Conservation (phyloP, 2,888 invertebrate genomes). For the Rhagophthalmus giganteus region DNA sequence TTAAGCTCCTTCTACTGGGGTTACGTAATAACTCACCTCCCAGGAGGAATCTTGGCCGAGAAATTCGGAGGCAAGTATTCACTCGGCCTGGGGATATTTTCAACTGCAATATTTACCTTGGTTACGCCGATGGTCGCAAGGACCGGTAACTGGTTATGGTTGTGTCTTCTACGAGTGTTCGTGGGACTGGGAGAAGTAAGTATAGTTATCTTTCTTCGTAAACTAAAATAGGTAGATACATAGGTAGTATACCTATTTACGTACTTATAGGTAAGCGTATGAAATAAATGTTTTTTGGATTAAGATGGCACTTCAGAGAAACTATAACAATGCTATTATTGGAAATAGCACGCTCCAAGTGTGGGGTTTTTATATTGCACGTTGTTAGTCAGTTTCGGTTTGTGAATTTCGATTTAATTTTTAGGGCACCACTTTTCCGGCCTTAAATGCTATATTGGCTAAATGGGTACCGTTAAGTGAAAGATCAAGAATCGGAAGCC, state of each 20-base stretch:
- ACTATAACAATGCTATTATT: too few species aligned
- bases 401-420: too few species aligned
- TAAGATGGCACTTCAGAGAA: too few species aligned
- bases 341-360: too few species aligned
- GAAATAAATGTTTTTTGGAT: background rate
- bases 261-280: background rate
- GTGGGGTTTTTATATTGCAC: too few species aligned
- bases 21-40: conserved; percentile 79
- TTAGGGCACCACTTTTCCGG: conserved; percentile 64
- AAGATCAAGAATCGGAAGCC: conserved; percentile 61
- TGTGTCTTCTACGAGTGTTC: conserved; percentile 71
- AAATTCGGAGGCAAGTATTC: conserved; percentile 85
- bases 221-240: too few species aligned
- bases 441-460: conserved; percentile 63
- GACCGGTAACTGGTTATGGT: conserved; percentile 66
- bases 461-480: conserved; percentile 65
- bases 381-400: too few species aligned
- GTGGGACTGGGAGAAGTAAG: conserved; percentile 66
- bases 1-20: conserved; percentile 85
- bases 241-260: background rate
- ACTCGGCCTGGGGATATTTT: conserved; percentile 78
- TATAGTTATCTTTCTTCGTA: too few species aligned
- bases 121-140: conserved; percentile 76
- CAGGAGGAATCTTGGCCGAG: conserved; percentile 80
- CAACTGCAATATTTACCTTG: conserved; percentile 80